Conservation (phyloP, 2,113 vertebrate genomes). For the Rhinopithecus roxellana region DNA sequence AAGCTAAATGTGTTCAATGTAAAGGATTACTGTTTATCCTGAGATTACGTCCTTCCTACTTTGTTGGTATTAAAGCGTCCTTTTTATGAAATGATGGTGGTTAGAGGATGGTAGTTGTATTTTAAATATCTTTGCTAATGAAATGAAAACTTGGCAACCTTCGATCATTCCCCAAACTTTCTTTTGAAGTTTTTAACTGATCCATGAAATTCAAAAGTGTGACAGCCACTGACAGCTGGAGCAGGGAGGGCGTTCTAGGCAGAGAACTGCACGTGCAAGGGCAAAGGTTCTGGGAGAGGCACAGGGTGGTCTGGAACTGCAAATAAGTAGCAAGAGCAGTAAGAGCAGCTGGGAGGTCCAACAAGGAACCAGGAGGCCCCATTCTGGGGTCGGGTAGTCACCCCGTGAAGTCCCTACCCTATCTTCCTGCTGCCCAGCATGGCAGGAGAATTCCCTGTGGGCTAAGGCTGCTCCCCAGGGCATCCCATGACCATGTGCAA, state of each 20-base stretch:
- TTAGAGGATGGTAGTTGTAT: not conserved
- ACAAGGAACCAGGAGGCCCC: not conserved
- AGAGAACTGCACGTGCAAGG: not conserved
- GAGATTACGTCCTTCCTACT: not conserved
- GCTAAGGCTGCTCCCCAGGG: not conserved
- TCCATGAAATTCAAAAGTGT: not conserved
- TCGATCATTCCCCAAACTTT: not conserved
- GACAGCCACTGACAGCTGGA: not conserved
- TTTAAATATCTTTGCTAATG: not conserved
- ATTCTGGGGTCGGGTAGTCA: not conserved
- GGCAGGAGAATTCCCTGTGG: not conserved
- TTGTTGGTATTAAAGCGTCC: not conserved
- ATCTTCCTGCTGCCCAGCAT: not conserved
- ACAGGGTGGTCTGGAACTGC: not conserved
- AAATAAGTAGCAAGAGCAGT: not conserved
- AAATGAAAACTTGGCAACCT: not conserved
- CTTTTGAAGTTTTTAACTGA: constrained; percentile 29
- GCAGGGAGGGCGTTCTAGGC: not conserved
- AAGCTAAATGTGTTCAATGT: not conserved
- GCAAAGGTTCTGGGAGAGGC: not conserved
- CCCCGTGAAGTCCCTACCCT: not conserved
- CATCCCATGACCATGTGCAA: not conserved
- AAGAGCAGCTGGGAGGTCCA: not conserved
- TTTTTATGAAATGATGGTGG: not conserved
- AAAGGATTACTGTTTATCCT: constrained; percentile 46